phyloP scores from a whole-genome alignment of 2,113 vertebrate species.

The Sorex fumeus region DNA sequence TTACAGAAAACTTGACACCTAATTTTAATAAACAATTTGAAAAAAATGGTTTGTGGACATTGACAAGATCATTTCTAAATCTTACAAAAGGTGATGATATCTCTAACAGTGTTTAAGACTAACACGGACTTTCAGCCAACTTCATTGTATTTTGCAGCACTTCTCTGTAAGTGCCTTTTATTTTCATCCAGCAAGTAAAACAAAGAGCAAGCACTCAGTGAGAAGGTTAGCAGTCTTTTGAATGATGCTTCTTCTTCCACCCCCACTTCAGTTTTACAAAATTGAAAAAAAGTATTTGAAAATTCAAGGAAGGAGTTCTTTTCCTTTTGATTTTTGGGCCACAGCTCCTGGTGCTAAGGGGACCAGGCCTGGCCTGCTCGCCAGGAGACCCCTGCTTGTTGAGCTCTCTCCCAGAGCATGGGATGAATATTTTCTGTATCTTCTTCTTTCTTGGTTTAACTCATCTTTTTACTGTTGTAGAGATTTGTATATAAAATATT shows the following conservation, averaged over 20 bases:
- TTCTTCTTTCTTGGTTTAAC: neutral
- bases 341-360: too few species aligned
- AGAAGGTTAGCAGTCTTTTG: constrained; percentile 30
- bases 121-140: neutral
- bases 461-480: constrained; percentile 27
- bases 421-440: neutral
- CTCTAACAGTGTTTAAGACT: neutral
- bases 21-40: neutral
- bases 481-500: constrained; percentile 31
- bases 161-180: neutral
- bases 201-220: constrained; percentile 30
- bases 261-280: constrained; percentile 7
- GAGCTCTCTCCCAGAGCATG: neutral
- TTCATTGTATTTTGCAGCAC: constrained; percentile 62
- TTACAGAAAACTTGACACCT: constrained; percentile 40
- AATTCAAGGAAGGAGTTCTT: neutral
- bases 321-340: too few species aligned
- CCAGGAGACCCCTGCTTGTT: too few species aligned
- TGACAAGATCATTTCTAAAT: constrained; percentile 51
- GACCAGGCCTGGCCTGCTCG: too few species aligned
- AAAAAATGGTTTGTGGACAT: neutral
- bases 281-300: constrained; percentile 58
- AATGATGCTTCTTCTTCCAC: neutral
- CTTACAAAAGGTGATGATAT: constrained; percentile 6
- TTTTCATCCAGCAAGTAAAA: constrained; percentile 15